Conservation (phyloP, 2,113 vertebrate species). For the Naja naja region DNA sequence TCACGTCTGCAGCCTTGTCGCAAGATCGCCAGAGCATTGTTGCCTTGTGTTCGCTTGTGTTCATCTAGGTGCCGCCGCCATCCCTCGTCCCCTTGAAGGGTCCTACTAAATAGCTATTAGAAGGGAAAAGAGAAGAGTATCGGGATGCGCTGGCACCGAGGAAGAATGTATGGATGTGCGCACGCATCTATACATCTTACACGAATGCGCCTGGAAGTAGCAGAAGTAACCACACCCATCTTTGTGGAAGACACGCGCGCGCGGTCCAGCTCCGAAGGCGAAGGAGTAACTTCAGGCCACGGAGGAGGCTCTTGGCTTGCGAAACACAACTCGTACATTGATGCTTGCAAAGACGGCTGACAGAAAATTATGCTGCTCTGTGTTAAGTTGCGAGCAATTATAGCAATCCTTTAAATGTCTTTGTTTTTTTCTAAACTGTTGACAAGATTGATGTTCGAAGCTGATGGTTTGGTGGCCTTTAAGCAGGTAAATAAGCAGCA, state of each 20-base stretch:
- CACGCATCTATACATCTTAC: not conserved
- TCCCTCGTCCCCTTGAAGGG: too few species aligned
- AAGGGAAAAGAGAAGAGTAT: not conserved
- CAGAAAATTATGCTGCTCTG: not conserved
- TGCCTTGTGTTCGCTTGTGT: not conserved
- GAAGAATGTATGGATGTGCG: not conserved
- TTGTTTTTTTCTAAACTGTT: not conserved
- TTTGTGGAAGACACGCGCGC: not conserved
- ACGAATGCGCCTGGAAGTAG: not conserved
- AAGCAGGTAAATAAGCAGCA: too few species aligned
- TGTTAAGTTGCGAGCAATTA: not conserved
- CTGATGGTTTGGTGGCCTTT: not conserved
- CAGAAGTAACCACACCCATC: constrained; percentile 11
- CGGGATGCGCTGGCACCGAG: not conserved
- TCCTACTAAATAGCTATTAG: not conserved
- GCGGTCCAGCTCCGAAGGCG: not conserved
- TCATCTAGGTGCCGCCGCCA: not conserved
- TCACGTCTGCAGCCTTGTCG: fast-evolving
- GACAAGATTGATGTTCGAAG: not conserved
- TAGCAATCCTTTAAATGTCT: not conserved
- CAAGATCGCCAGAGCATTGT: not conserved
- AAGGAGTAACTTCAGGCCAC: not conserved
- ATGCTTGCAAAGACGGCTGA: not conserved
- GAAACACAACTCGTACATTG: not conserved
- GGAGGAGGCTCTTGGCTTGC: not conserved